A percentile compares a stretch with the other conserved stretches of the same genome.
phyloP scores from a whole-genome alignment of 2,113 vertebrate genomes.

The Gadus chalcogrammus region DNA sequence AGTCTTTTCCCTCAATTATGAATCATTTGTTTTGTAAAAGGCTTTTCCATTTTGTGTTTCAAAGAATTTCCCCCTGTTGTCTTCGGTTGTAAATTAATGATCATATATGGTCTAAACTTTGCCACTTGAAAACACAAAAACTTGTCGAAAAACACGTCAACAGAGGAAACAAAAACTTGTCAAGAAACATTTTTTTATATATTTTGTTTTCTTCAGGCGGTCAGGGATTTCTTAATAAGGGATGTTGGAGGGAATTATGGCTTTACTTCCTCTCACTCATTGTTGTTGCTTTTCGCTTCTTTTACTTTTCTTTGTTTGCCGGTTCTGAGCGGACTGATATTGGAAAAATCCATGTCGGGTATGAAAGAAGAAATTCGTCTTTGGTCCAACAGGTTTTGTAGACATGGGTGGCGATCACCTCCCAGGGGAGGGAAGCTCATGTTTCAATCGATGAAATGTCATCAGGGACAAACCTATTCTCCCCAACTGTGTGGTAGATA shows the following conservation, averaged over 20 bases:
- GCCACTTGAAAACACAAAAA: constrained; percentile 30
- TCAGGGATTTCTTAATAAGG: constrained; percentile 2
- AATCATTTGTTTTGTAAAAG: too few relatives aligned
- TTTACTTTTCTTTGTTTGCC: constrained; percentile 2
- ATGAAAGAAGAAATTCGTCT: constrained; percentile 58
- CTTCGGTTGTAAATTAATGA: too few relatives aligned
- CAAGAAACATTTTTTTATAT: neutral
- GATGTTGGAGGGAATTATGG: constrained; percentile 1
- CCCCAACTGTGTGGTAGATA: constrained; percentile 64
- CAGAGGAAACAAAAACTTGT: constrained; percentile 5
- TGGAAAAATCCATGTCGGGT: constrained; percentile 57
- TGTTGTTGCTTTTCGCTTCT: neutral
- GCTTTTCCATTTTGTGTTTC: too few relatives aligned
- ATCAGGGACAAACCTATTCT: constrained; percentile 72
- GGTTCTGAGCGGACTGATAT: constrained; percentile 32
- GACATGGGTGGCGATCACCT: constrained; percentile 51
- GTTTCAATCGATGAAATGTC: constrained; percentile 76
- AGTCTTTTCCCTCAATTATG: too few relatives aligned
- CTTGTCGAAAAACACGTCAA: neutral
- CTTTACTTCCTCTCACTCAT: neutral
- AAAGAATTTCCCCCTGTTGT: too few relatives aligned
- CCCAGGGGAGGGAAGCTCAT: constrained; percentile 48
- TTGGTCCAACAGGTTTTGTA: constrained; percentile 44
- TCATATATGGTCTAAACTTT: neutral
- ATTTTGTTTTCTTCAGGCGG: neutral